Conservation (phyloP, 1,140 invertebrate genomes). For the Drosophila micromelanica region DNA sequence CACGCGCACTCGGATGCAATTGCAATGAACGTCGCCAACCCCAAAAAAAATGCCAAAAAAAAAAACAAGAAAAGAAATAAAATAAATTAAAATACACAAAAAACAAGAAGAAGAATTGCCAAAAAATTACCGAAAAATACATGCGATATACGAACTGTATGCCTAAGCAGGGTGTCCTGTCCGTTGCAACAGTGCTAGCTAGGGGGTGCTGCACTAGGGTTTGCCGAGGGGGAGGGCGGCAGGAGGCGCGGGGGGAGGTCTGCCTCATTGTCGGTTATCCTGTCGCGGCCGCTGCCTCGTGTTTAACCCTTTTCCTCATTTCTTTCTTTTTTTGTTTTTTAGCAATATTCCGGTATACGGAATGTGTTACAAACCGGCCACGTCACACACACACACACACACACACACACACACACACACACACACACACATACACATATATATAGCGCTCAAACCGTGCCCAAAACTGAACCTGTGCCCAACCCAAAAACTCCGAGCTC, state of each 20-base stretch:
- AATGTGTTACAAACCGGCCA: slow-evolving; percentile 53
- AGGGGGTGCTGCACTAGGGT: slow-evolving; percentile 11
- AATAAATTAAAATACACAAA: neutral
- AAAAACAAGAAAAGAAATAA: slow-evolving; percentile 29
- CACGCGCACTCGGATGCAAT: slow-evolving; percentile 60
- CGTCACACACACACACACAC: slow-evolving; percentile 23
- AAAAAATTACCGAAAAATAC: slow-evolving; percentile 68
- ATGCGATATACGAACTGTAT: slow-evolving; percentile 20
- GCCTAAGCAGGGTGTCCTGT: slow-evolving; percentile 19
- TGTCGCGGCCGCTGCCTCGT: slow-evolving; percentile 40
- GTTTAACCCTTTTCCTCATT: slow-evolving; percentile 42
- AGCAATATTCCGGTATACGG: slow-evolving; percentile 29
- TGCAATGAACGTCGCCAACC: slow-evolving; percentile 62
- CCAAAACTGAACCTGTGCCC: neutral
- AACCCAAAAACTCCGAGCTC: slow-evolving; percentile 8
- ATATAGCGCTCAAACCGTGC: neutral
- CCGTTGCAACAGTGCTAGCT: neutral
- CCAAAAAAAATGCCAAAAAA: slow-evolving; percentile 52
- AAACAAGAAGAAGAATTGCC: slow-evolving; percentile 55
- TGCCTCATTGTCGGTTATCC: slow-evolving; percentile 54
- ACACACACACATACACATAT: neutral
- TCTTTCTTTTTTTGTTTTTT: slow-evolving; percentile 16
- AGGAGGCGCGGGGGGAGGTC: no score
- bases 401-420: slow-evolving; percentile 3
- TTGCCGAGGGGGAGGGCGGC: neutral